Evolutionary conservation across 1,140 invertebrate species (phyloP), one percentile per base, ranked within the genome.

Genomic region (Caenorhabditis elegans): DNA sequence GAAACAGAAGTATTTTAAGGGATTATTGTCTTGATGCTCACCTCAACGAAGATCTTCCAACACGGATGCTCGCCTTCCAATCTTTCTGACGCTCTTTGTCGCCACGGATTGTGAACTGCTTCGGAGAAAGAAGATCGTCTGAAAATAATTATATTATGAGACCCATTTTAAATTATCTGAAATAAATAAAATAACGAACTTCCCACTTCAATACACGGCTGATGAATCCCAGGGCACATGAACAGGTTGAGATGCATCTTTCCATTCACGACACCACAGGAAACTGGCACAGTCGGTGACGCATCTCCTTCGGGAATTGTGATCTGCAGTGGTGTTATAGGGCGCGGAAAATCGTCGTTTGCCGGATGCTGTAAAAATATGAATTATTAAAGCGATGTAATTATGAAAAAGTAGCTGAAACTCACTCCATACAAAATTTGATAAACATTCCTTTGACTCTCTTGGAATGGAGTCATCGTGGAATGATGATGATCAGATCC

Each of bases 131-230:
- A 8, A 70, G n/a, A 17, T 70, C 60, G 39, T 70, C 60, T 70
- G 34, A 70, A 70, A n/a, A n/a, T n/a, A n/a, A n/a, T n/a, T n/a
- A n/a, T n/a, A n/a, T n/a, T n/a, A n/a, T n/a, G n/a, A n/a, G n/a
- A n/a, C n/a, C n/a, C n/a, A n/a, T n/a, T n/a, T n/a, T n/a, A n/a
- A n/a, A n/a, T n/a, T n/a, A n/a, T n/a, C n/a, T n/a, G n/a, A n/a
- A n/a, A n/a, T n/a, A n/a, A n/a, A n/a, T n/a, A 43, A 43, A 43
- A 43, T 15, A 43, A 15, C 39, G 6, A 8, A 70, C 60, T 70
- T 70, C 60, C 60, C 0, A 70, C 60, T 70, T 70, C 60, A 39
- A 70, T 70, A 22, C 60, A 70, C n/a, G 60, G 60, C 34, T 70
- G 60, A 39, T 70, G 60, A 22, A 70, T 70, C 10, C 60, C 60